Evolutionary conservation across 2,797 vertebrate genomes (phyloP).

Genomic region (Poeciliopsis paucimaculata): DNA sequence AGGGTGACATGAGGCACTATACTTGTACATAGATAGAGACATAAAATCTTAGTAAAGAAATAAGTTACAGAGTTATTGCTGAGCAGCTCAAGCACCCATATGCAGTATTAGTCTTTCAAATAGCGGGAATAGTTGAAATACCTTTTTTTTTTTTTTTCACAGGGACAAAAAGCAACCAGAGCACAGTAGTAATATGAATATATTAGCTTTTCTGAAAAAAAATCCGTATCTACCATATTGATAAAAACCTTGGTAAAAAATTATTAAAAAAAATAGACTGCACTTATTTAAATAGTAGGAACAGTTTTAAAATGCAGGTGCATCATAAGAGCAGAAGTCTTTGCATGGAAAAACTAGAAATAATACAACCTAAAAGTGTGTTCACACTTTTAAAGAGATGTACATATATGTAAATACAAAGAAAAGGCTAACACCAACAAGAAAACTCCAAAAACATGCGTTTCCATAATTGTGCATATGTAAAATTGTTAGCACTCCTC

Average conservation of each 20-base stretch:
- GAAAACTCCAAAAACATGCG: neutral
- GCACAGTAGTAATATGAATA: constrained; percentile 18
- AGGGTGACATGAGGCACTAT: neutral
- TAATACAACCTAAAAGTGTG: neutral
- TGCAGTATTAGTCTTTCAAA: constrained; percentile 37
- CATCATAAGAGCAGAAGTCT: neutral
- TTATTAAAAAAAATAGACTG: neutral
- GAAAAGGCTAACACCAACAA: neutral
- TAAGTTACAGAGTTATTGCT: constrained; percentile 9
- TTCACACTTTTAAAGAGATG: neutral
- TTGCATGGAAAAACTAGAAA: neutral
- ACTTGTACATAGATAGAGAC: neutral
- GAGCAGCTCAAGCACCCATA: constrained; percentile 12
- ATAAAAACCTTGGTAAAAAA: neutral
- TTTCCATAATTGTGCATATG: neutral
- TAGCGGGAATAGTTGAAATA: constrained; percentile 34
- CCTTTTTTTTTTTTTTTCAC: constrained; percentile 37
- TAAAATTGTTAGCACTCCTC: neutral
- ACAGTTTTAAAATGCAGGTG: neutral
- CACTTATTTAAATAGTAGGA: neutral
- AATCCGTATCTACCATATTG: neutral
- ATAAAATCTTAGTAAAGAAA: constrained; percentile 2
- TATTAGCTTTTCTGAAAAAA: constrained; percentile 5
- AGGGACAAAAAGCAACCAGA: constrained; percentile 42
- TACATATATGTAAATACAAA: neutral